Base-by-base conservation (phyloP, 2,888 invertebrate genomes). In the Microctonus brassicae region DNA sequence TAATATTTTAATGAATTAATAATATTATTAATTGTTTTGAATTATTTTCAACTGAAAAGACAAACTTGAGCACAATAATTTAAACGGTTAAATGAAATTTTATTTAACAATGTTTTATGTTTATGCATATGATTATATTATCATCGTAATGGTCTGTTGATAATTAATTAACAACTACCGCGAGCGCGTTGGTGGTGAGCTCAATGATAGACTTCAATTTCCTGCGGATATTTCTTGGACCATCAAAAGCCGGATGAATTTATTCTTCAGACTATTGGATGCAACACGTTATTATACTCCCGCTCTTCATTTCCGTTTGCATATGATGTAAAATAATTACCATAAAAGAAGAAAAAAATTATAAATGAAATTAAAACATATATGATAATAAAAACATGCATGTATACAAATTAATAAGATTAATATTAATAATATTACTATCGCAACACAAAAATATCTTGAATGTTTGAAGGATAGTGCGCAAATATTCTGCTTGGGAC, bases 171-270 rank as follows among this genome's bases (percentile, higher is more conserved):
- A 26, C 55, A n/a, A 69, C 26, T 55, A 69, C 39, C 5, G 47
- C 47, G 20, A 22, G 29, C 33, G 42, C 53, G n/a, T 42, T 39
- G 33, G 62, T 53, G 55, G 52, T 39, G 39, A 47, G 24, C 26
- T n/a, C n/a, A 69, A 62, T 69, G 53, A 63, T 63, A 63, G 34
- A 55, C 55, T 70, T 63, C 58, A 64, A 70, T 70, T 70, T 70
- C 70, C 70, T 70, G 70, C 70, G 70, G 70, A 70, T 70, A 70
- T 70, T 69, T 70, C 70, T 70, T 70, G 63, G 62, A 55, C 47
- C 70, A 70, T 70, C 64, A 70, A 70, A 70, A 57, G 47, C 70
- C 70, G 70, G 70, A 70, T 64, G 70, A 58, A 64, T 70, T 63
- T 34, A 55, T 39, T 55, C 24, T 55, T 42, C 17, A 4, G 6